Base-by-base conservation (phyloP, 2,113 vertebrate species). In the Naja naja region DNA sequence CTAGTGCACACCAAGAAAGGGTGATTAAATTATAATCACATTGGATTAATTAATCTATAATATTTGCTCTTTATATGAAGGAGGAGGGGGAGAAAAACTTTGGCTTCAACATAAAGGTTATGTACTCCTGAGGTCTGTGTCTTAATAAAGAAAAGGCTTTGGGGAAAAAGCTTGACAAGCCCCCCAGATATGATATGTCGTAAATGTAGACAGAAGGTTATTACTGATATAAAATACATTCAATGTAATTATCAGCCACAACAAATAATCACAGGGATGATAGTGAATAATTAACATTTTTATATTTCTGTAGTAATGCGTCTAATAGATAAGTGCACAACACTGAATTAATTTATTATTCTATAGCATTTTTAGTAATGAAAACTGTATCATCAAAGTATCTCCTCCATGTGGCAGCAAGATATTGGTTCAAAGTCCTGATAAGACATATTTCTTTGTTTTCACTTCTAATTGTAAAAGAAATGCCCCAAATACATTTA, bases 221-320 rank as follows among this genome's bases (percentile, higher is more conserved):
- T 99, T 99, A 98, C 98, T 98, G 99, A 99, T 99, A 99, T 98
- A 98, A 98, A 98, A 98, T 97, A 97, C 97, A 97, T 98, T 98
- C 98, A 98, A 97, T 98, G 98, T 98, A 99, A 99, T 99, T 99
- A 99, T 99, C 98, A 99, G 98, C 97, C 98, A 98, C 99, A 99
- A 99, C 99, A 99, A 99, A 99, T 99, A 99, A 99, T 99, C 99
- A 98, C 98, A 98, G 97, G 96, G 97, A 97, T 98, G 98, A 99
- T 99, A 99, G 99, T 98, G 98, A 98, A 99, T 98, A 99, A 99
- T 99, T 99, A 99, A 99, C 99, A 99, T 99, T 99, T 99, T 98
- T 98, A 98, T 99, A 99, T 96, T 98, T 97, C 97, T 97, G 97
- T 97, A 98, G 96, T 97, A 97, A 96, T 98, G 98, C 97, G 97